These are phyloP conservation scores for Eupithecia subfuscata DNA, from an alignment of 2,888 invertebrate genomes.

Conservation along the genomic window DNA sequence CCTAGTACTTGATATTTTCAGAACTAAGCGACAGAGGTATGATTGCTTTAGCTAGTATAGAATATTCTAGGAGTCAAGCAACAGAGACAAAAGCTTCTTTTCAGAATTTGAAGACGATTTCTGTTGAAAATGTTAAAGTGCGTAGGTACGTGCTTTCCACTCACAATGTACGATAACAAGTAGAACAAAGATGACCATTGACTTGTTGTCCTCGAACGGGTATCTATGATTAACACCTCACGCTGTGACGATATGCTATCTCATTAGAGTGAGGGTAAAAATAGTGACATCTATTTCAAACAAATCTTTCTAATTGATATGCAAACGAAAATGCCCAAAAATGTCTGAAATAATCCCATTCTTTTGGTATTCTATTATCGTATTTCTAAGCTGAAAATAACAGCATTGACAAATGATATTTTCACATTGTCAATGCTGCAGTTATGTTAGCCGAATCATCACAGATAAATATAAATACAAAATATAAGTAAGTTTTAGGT, in stretches of 20 bases:
- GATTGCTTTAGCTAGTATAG: too few relatives aligned
- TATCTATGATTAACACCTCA: slow-evolving; percentile 42
- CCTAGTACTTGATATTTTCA: too few relatives aligned
- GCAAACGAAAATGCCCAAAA: slow-evolving; percentile 48
- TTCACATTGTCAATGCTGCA: not conserved
- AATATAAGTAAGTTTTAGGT: too few relatives aligned
- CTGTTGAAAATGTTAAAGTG: not conserved
- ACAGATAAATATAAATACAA: too few relatives aligned
- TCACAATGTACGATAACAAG: not conserved
- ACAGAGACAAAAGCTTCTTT: not conserved
- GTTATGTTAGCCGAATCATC: too few relatives aligned
- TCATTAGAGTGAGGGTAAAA: slow-evolving; percentile 51
- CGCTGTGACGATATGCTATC: slow-evolving; percentile 42
- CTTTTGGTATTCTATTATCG: not conserved
- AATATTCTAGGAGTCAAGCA: too few relatives aligned
- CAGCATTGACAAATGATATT: too few relatives aligned
- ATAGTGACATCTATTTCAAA: slow-evolving; percentile 54
- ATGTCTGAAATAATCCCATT: not conserved
- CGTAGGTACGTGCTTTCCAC: slow-evolving; percentile 1
- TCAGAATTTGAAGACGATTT: not conserved
- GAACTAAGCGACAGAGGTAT: too few relatives aligned
- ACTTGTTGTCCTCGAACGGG: slow-evolving; percentile 28
- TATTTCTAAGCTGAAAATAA: not conserved
- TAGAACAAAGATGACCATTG: slow-evolving; percentile 18
- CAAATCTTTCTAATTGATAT: slow-evolving; percentile 41